phyloP scores from a whole-genome alignment of 2,888 invertebrate species.

The Suillia variegata region DNA sequence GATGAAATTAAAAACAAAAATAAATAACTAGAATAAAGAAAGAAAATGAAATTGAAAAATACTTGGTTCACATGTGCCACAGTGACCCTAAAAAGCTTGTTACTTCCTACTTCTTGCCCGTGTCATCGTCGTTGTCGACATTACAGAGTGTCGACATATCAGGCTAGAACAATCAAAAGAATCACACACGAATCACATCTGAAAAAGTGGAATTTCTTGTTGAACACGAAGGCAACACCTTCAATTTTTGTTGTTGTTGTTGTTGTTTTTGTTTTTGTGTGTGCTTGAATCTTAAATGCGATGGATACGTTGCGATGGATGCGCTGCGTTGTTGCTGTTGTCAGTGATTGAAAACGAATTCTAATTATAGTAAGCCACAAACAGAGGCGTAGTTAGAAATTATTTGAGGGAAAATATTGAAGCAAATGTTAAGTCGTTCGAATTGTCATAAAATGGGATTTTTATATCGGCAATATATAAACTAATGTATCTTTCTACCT shows the following conservation, averaged over 20 bases:
- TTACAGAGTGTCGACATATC: neutral
- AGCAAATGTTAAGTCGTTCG: no score
- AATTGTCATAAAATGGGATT: no score
- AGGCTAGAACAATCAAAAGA: neutral
- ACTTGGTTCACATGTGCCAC: neutral
- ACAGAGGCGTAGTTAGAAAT: no score
- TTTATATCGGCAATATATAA: no score
- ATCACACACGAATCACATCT: neutral
- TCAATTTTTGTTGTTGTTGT: neutral
- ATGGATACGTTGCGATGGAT: neutral
- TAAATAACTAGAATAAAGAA: no score
- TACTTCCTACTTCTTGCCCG: neutral
- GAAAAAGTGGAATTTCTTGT: neutral
- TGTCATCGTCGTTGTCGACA: no score
- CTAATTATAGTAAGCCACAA: neutral
- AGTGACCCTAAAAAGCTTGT: neutral
- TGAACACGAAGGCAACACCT: constrained; percentile 5
- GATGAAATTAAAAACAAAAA: no score
- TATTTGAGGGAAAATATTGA: no score
- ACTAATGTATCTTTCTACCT: no score
- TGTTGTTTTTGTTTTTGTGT: neutral
- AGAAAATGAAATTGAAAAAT: neutral
- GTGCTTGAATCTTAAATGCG: neutral
- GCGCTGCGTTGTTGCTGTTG: neutral
- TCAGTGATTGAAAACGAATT: neutral